A percentile compares a stretch with the other conserved stretches of the same genome.
Conservation (phyloP, 2,888 invertebrate genomes). For the Hylaea fasciaria region DNA sequence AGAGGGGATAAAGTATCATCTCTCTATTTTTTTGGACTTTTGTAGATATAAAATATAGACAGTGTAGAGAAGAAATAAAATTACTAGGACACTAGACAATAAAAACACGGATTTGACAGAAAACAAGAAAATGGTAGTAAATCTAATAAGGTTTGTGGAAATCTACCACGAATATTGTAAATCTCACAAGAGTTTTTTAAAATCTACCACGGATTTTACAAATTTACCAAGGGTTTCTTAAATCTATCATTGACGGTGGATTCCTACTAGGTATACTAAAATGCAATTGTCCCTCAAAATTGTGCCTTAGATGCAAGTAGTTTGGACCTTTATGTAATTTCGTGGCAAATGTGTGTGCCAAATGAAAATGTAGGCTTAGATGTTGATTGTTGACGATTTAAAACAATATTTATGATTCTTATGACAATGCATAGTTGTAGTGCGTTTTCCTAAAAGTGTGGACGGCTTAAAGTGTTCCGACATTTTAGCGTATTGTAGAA, state of each 20-base stretch:
- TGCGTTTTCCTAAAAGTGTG: conserved; percentile 51
- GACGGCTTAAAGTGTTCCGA: conserved; percentile 29
- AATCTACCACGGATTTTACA: neutral
- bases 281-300: conserved; percentile 57
- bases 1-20: too few relatives aligned
- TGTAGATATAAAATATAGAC: neutral
- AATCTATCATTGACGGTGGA: neutral
- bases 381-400: conserved; percentile 47
- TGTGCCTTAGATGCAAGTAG: conserved; percentile 77
- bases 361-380: conserved; percentile 49
- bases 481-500: conserved; percentile 28
- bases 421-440: conserved; percentile 52
- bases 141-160: conserved; percentile 23
- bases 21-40: neutral
- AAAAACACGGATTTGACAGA: conserved; percentile 11
- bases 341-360: conserved; percentile 70
- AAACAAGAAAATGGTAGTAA: conserved; percentile 13
- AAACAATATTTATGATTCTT: conserved; percentile 48
- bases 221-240: neutral
- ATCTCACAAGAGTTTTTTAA: too few relatives aligned
- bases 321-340: conserved; percentile 50
- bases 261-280: conserved; percentile 1
- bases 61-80: too few relatives aligned
- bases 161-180: conserved; percentile 8
- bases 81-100: conserved; percentile 11